phyloP scores from a whole-genome alignment of 2,888 invertebrate genomes.

The Tetramorium bicarinatum region DNA sequence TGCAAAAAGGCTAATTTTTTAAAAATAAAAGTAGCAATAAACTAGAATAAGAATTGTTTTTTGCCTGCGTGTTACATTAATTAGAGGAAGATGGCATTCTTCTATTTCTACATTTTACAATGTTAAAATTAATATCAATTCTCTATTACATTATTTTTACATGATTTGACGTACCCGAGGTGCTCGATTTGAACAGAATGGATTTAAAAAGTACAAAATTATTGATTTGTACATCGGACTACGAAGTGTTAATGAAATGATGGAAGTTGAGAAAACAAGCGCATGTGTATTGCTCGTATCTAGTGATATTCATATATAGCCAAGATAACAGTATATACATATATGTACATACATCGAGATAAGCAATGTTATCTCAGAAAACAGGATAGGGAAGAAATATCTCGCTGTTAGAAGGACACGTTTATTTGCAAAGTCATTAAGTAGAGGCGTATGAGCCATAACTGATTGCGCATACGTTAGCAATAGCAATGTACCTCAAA shows the following conservation, averaged over 20 bases:
- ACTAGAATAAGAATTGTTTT: neutral
- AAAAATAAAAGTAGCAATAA: neutral
- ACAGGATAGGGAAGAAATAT: neutral
- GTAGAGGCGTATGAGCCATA: neutral
- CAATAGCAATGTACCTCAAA: constrained; percentile 2
- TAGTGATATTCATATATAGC: neutral
- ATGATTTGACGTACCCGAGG: neutral
- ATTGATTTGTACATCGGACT: neutral
- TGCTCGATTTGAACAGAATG: neutral
- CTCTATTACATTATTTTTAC: neutral
- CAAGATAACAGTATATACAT: neutral
- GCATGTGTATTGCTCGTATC: neutral
- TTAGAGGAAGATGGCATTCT: neutral
- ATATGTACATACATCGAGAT: neutral
- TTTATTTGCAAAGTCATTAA: constrained; percentile 23
- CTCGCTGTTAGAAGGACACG: neutral
- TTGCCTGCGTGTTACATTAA: neutral
- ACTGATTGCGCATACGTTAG: constrained; percentile 13
- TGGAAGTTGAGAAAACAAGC: neutral
- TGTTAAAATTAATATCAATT: neutral
- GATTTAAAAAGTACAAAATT: neutral
- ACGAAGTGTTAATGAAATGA: neutral
- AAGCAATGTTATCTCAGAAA: neutral
- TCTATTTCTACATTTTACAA: neutral
- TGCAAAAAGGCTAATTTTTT: neutral